Conservation (phyloP, 1,140 invertebrate species). For the Drosophila malerkotliana region DNA sequence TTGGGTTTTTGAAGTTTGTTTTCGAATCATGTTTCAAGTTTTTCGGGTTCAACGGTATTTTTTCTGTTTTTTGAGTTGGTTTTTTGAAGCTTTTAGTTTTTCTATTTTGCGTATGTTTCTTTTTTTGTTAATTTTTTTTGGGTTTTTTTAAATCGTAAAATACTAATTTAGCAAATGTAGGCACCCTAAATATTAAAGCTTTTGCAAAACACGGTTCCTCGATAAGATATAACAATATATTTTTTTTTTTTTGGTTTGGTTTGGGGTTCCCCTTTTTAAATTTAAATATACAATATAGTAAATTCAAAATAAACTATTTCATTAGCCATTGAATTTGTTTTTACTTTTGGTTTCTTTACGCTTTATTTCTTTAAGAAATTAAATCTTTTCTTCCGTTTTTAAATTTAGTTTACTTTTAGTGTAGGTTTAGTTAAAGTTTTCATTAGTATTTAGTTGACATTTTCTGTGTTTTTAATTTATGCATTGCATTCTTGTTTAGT, state of each 20-base stretch:
- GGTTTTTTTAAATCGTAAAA: slow-evolving; percentile 71
- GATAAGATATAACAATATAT: slow-evolving; percentile 80
- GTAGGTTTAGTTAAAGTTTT: slow-evolving; percentile 33
- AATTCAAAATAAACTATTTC: slow-evolving; percentile 79
- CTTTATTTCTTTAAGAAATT: slow-evolving; percentile 65
- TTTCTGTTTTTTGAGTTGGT: slow-evolving; percentile 3
- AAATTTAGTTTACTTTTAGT: slow-evolving; percentile 33
- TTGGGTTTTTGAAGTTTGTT: slow-evolving; percentile 13
- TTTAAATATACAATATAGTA: slow-evolving; percentile 78
- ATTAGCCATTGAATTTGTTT: slow-evolving; percentile 51
- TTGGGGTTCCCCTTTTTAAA: slow-evolving; percentile 31
- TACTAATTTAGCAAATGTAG: slow-evolving; percentile 84
- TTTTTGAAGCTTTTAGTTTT: slow-evolving; percentile 13
- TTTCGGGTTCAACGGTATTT: slow-evolving; percentile 9
- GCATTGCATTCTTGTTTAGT: slow-evolving; percentile 61
- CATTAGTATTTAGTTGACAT: slow-evolving; percentile 45
- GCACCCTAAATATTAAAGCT: slow-evolving; percentile 84
- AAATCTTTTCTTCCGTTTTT: slow-evolving; percentile 35
- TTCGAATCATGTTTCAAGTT: slow-evolving; percentile 18
- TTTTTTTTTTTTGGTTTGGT: slow-evolving; percentile 28
- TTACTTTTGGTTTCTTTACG: slow-evolving; percentile 17
- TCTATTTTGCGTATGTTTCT: slow-evolving; percentile 5
- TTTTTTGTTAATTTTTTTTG: slow-evolving; percentile 21
- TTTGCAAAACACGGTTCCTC: slow-evolving; percentile 84
- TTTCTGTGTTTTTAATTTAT: slow-evolving; percentile 48